These are phyloP conservation scores for Osmerus mordax DNA, from an alignment of 2,113 vertebrate genomes.

Conservation along the genomic window DNA sequence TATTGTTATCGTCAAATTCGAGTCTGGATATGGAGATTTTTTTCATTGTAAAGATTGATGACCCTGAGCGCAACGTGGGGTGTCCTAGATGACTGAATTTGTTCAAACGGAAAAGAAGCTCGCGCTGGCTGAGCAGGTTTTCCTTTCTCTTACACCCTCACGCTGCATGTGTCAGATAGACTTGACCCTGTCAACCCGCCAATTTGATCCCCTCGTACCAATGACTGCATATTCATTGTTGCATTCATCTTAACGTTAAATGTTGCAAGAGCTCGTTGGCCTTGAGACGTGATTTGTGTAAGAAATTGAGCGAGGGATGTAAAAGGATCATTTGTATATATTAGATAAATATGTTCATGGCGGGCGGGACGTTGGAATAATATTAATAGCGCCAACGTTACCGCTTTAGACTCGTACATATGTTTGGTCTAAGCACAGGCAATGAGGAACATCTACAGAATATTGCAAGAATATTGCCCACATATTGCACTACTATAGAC, in stretches of 20 bases:
- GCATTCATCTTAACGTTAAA: neutral
- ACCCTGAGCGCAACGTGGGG: neutral
- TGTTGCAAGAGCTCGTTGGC: neutral
- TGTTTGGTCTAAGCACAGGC: neutral
- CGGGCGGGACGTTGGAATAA: slow-evolving; percentile 23
- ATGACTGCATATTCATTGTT: neutral
- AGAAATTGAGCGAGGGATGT: too few species aligned
- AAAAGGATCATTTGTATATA: too few species aligned
- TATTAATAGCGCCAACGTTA: slow-evolving; percentile 7
- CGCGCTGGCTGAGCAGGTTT: neutral
- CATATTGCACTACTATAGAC: too few species aligned
- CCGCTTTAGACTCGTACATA: neutral
- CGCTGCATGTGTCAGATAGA: slow-evolving; percentile 13
- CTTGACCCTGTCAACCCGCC: slow-evolving; percentile 11
- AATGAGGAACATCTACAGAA: too few species aligned
- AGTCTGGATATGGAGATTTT: neutral
- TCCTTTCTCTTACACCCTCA: neutral
- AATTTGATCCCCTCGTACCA: neutral
- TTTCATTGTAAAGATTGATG: neutral
- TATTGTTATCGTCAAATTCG: neutral
- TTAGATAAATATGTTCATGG: slow-evolving; percentile 19
- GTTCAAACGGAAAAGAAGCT: slow-evolving; percentile 2
- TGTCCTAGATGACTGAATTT: neutral
- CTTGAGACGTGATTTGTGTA: too few species aligned
- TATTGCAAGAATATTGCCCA: too few species aligned